Evolutionary conservation across 2,888 invertebrate species (phyloP), one percentile per base, ranked within the genome.

Genomic region (Minunthozetes semirufus): DNA sequence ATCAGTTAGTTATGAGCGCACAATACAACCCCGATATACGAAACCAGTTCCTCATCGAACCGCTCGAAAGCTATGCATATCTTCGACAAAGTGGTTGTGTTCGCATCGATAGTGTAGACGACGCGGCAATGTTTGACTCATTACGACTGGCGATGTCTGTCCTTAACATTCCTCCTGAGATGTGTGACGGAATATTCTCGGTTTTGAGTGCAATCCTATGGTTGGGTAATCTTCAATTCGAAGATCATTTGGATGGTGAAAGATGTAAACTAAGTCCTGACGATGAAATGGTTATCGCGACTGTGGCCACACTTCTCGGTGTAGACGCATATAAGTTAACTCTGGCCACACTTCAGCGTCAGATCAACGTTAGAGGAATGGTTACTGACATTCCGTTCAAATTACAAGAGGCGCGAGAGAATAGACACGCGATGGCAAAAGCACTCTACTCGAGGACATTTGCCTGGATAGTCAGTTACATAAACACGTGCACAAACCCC

Each of bases 381-480:
- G 92, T 94, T 77, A 94, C 94, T 0, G 93, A 94, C 82, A 94
- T 94, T 80, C 94, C 94, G 4, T 84, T 94, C 63, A 90, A 93
- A 81, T 84, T 93, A 74, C 91, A 90, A 81, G 93, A 94, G 87
- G 93, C 94, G 0, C 87, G 89, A 59, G 94, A 94, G 83, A 94
- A 94, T 83, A 87, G 94, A 5, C 93, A 94, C 85, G 92, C 94
- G 0, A 94, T 94, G 94, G 90, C 94, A 0, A 93, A 93, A 81
- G 93, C 93, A 0, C 84, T 94, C 0, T 94, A 94, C 83, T 90
- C 93, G 0, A 86, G 93, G 77, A 91, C 92, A 4, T 94, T 94
- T 84, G 92, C 92, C 11, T 94, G 94, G 94, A 87, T 94, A 25
- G 92, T 94, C 19, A 90, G 91, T 75, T 93, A 93, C 84, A 94